A percentile compares a stretch with the other conserved stretches of the same genome.
These are phyloP conservation scores for Hapalemur alaotrensis DNA, from an alignment of 2,797 vertebrate genomes.

Conservation along the genomic window DNA sequence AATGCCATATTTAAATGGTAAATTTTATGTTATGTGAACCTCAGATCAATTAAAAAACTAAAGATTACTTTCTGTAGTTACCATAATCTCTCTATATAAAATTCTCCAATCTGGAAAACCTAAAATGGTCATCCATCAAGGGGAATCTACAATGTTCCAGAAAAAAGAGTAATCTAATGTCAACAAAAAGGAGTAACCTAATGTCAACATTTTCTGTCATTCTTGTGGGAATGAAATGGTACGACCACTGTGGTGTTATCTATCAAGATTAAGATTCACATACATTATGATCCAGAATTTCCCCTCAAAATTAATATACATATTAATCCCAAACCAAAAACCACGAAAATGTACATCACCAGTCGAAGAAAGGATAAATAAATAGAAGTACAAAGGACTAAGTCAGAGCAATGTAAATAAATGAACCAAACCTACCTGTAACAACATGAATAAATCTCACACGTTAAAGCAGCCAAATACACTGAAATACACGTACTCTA, in stretches of 20 bases:
- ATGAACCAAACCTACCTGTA: background rate
- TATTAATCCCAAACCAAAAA: background rate
- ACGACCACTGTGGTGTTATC: background rate
- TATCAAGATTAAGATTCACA: background rate
- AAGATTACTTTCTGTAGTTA: background rate
- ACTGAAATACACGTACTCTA: background rate
- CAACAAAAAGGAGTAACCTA: background rate
- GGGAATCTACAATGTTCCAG: background rate
- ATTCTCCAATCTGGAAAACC: background rate
- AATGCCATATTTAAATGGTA: background rate
- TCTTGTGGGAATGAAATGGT: background rate
- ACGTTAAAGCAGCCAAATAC: background rate
- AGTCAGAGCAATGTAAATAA: background rate
- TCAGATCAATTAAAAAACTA: background rate
- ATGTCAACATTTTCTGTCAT: background rate
- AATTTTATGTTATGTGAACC: background rate
- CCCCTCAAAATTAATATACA: constrained; percentile 25
- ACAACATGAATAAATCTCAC: constrained; percentile 33
- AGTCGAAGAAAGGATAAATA: background rate
- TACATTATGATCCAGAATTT: background rate
- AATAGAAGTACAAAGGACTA: background rate
- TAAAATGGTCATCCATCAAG: background rate
- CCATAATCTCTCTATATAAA: background rate
- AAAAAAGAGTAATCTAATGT: background rate
- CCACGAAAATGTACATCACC: background rate